Evolutionary conservation across 2,797 vertebrate species (phyloP).

Genomic region (Cryptoblepharus egeriae): DNA sequence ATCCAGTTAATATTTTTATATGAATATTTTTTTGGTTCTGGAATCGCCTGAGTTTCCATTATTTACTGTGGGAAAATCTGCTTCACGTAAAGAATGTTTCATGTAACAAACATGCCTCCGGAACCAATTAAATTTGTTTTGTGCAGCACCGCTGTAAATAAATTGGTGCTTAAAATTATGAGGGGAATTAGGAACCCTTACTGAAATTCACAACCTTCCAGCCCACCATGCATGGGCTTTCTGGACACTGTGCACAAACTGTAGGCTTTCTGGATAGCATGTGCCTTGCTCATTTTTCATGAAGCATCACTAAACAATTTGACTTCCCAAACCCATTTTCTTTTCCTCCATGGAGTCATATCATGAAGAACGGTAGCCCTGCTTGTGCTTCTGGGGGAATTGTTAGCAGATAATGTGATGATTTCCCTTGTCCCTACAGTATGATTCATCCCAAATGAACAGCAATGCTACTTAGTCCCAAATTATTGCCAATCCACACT

Average conservation of each 20-base stretch:
- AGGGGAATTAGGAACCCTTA: background rate
- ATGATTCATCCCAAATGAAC: background rate
- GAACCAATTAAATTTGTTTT: too few relatives aligned
- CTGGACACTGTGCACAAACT: background rate
- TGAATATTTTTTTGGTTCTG: too few relatives aligned
- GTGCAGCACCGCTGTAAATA: too few relatives aligned
- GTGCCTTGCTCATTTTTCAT: background rate
- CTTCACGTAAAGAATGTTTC: too few relatives aligned
- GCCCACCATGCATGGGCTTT: too few relatives aligned
- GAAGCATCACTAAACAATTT: background rate
- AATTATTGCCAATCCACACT: constrained; percentile 3
- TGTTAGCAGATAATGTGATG: background rate
- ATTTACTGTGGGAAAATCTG: too few relatives aligned
- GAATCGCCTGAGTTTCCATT: too few relatives aligned
- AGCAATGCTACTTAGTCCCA: background rate
- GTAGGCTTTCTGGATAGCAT: background rate
- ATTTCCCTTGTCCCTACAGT: background rate
- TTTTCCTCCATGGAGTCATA: background rate
- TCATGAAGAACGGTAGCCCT: background rate
- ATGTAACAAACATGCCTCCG: too few relatives aligned
- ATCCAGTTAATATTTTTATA: too few relatives aligned
- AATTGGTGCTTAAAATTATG: too few relatives aligned
- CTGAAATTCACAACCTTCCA: too few relatives aligned
- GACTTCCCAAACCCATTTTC: background rate
- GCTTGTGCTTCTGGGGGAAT: background rate